Conservation (phyloP, 2,797 vertebrate species). For the Threskiornis aethiopicus region DNA sequence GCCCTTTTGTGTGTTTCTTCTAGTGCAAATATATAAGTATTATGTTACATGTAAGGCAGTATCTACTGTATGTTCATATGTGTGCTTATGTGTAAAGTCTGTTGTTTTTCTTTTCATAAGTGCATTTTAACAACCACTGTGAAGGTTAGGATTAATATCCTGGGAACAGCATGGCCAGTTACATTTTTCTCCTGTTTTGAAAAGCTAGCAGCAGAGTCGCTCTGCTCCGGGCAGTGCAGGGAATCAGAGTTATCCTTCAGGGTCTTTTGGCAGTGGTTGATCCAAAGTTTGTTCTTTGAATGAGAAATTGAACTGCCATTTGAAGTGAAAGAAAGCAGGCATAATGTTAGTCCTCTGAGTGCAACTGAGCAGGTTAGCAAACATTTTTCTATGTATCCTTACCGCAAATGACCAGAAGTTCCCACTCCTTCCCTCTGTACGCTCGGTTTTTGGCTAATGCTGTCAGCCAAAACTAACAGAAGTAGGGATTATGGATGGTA, state of each 20-base stretch:
- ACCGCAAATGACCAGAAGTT: neutral
- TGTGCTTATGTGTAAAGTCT: slow-evolving; percentile 47
- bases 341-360: neutral
- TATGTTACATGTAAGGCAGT: neutral
- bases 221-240: neutral
- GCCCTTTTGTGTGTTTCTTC: slow-evolving; percentile 75
- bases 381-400: neutral
- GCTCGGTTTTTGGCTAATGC: neutral
- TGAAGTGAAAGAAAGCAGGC: neutral
- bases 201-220: neutral
- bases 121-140: neutral
- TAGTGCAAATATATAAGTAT: neutral
- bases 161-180: slow-evolving; percentile 1
- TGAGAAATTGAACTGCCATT: neutral
- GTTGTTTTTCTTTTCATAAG: neutral
- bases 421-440: neutral
- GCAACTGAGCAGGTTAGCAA: neutral
- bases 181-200: slow-evolving; percentile 58
- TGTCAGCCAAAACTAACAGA: neutral
- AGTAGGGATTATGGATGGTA: neutral
- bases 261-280: neutral
- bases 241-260: neutral
- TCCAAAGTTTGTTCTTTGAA: neutral
- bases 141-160: slow-evolving; percentile 3
- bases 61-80: neutral